Percentiles rank a stretch among this genome's conserved stretches.
These are phyloP conservation scores for Cygnus atratus DNA, from an alignment of 2,113 vertebrate species.

Conservation along the genomic window DNA sequence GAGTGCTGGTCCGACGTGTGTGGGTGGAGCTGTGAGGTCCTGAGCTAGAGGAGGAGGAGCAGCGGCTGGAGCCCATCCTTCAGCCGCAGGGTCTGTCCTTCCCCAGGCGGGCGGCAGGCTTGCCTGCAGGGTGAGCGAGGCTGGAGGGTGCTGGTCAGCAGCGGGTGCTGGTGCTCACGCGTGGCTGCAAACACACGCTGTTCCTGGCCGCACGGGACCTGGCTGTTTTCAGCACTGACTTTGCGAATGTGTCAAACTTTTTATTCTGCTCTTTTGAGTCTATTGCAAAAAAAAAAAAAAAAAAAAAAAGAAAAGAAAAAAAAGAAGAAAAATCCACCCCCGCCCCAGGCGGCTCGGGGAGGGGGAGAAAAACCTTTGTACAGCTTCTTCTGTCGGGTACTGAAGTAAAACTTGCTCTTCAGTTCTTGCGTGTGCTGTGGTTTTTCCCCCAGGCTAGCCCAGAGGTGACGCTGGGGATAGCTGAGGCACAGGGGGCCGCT, in stretches of 20 bases:
- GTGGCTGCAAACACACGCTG: not conserved
- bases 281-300: constrained; percentile 51
- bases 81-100: not conserved
- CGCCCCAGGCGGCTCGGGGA: not conserved
- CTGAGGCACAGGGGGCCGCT: not conserved
- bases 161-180: not conserved
- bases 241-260: constrained; percentile 67
- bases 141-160: not conserved
- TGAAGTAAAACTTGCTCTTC: constrained; percentile 69
- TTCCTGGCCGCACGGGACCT: not conserved
- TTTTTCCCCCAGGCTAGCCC: not conserved
- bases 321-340: not conserved
- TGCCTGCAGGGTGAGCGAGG: not conserved
- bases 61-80: not conserved
- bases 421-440: not conserved
- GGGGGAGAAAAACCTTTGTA: constrained; percentile 59
- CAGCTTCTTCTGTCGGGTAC: constrained; percentile 71
- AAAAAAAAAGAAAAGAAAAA: not conserved
- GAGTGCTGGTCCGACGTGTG: rapidly evolving
- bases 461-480: not conserved
- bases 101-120: not conserved
- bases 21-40: not conserved
- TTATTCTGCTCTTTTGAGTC: constrained; percentile 67
- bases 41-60: not conserved
- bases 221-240: constrained; percentile 54